A percentile compares a stretch with the other conserved stretches of the same genome.
Conservation (phyloP, 2,113 vertebrate species). For the Mormyrus lacerda region DNA sequence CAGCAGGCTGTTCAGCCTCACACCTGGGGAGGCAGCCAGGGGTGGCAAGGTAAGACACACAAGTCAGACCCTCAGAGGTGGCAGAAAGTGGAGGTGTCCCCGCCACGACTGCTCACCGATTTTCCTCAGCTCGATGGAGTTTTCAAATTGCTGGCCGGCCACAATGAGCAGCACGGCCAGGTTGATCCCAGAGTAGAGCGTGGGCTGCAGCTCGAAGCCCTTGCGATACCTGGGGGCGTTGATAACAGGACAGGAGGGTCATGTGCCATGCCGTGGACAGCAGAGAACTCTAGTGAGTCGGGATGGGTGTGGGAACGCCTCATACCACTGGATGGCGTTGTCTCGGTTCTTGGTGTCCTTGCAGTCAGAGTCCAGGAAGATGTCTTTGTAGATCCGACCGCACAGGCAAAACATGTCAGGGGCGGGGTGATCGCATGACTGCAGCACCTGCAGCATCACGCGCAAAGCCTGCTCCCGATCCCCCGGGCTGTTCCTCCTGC, state of each 20-base stretch:
- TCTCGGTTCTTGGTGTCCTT: conserved; percentile 78
- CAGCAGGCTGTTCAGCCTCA: conserved; percentile 81
- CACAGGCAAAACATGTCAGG: conserved; percentile 95
- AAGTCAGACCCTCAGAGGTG: background rate
- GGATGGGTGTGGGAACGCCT: background rate
- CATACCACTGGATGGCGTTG: conserved; percentile 85
- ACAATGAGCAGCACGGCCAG: conserved; percentile 84
- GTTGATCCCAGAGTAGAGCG: conserved; percentile 89
- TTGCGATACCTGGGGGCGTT: conserved; percentile 76
- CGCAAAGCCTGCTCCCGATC: conserved; percentile 81
- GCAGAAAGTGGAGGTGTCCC: background rate
- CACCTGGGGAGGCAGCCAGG: conserved; percentile 55
- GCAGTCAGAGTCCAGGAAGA: conserved; percentile 86
- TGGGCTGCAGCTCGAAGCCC: conserved; percentile 91
- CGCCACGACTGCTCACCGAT: conserved; percentile 67
- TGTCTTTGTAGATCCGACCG: conserved; percentile 93
- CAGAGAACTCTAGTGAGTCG: background rate
- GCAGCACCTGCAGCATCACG: conserved; percentile 82
- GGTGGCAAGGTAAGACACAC: background rate
- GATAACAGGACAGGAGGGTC: background rate
- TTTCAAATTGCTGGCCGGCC: conserved; percentile 88
- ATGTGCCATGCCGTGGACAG: background rate
- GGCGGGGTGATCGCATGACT: conserved; percentile 75
- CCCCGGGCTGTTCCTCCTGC: conserved; percentile 75
- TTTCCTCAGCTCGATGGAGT: conserved; percentile 85